phyloP scores from a whole-genome alignment of 2,113 vertebrate species.

The Phocoena phocoena region DNA sequence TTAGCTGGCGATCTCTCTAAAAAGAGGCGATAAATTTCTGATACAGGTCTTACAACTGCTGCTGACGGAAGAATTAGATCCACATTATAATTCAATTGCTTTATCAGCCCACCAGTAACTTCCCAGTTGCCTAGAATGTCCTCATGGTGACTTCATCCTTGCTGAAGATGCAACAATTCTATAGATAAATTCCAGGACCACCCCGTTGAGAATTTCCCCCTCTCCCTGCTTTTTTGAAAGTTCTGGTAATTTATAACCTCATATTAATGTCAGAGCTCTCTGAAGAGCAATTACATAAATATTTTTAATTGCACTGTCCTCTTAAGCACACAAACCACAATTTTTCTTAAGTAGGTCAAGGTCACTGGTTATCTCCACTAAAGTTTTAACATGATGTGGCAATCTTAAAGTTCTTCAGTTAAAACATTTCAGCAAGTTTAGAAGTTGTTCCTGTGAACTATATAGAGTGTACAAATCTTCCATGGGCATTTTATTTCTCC shows the following conservation, averaged over 20 bases:
- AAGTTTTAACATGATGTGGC: constrained; percentile 57
- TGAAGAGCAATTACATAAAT: constrained; percentile 83
- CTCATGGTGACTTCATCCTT: constrained; percentile 64
- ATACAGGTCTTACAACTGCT: constrained; percentile 55
- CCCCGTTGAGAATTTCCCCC: constrained; percentile 65
- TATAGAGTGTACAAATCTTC: neutral
- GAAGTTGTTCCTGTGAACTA: neutral
- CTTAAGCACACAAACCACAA: constrained; percentile 79
- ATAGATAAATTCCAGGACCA: constrained; percentile 69
- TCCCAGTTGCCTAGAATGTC: constrained; percentile 54
- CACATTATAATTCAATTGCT: constrained; percentile 52
- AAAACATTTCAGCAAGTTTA: constrained; percentile 59
- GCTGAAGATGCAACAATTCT: constrained; percentile 26
- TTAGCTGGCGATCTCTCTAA: constrained; percentile 66
- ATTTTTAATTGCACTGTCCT: constrained; percentile 82
- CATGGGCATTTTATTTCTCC: constrained; percentile 37
- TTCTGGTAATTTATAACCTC: constrained; percentile 78
- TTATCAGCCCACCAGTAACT: constrained; percentile 69
- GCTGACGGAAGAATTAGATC: constrained; percentile 40
- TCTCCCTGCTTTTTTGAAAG: constrained; percentile 63
- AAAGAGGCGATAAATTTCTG: constrained; percentile 62
- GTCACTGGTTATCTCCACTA: constrained; percentile 76
- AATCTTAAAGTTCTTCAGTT: constrained; percentile 66
- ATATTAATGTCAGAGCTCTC: constrained; percentile 76
- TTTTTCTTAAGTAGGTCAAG: constrained; percentile 80